Conservation (phyloP, 53 echinoderm and acorn worm genomes). For the Zoroaster sp. region DNA sequence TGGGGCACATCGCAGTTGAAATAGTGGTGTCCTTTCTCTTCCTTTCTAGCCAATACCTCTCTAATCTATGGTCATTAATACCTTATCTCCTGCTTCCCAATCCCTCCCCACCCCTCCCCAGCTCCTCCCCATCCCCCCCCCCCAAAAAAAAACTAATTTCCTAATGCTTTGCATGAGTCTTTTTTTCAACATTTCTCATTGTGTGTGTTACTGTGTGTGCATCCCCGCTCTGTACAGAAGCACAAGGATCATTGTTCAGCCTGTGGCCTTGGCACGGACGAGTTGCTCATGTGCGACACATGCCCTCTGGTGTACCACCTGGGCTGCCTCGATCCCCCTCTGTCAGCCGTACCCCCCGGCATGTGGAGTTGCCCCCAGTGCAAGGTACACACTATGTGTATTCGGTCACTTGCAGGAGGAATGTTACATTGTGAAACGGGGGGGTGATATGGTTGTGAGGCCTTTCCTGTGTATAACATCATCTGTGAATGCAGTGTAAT, state of each 20-base stretch:
- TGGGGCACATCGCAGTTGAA: too few relatives aligned
- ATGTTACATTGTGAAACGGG: neutral
- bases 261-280: slow-evolving; percentile 78
- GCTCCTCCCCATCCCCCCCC: neutral
- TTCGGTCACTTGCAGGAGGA: slow-evolving; percentile 34
- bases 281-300: slow-evolving; percentile 93
- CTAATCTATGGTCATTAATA: neutral
- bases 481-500: too few relatives aligned
- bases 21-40: too few relatives aligned
- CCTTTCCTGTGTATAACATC: too few relatives aligned
- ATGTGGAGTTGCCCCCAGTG: slow-evolving; percentile 97
- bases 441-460: too few relatives aligned
- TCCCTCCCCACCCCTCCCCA: neutral
- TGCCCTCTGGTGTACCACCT: slow-evolving; percentile 97
- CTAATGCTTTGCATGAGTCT: neutral
- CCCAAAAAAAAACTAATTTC: neutral
- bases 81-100: too few relatives aligned
- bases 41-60: neutral
- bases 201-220: neutral
- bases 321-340: slow-evolving; percentile 90
- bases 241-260: slow-evolving; percentile 94
- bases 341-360: slow-evolving; percentile 85
- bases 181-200: neutral
- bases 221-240: slow-evolving; percentile 54
- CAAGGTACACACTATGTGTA: slow-evolving; percentile 72